Evolutionary conservation across 1,140 invertebrate species (phyloP), one percentile per base, ranked within the genome.

Genomic region (Bactericera cockerelli): DNA sequence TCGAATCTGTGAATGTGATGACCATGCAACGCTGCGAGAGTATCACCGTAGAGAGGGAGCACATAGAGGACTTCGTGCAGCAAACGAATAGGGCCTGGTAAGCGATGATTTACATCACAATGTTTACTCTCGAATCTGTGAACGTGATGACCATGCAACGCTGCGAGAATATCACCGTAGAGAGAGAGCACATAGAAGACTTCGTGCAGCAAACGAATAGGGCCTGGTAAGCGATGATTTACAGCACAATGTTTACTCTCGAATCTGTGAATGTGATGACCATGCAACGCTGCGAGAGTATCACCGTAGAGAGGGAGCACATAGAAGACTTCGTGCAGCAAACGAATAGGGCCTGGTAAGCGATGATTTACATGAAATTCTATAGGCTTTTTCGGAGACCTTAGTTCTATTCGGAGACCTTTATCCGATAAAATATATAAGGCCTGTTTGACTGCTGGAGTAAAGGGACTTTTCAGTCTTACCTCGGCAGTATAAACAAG

Each of bases 71-170:
- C 26, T 87, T 88, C 64, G 66, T 75, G 16, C 66, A 86, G 13
- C 72, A 76, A 10, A 82, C 81, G 74, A 89, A 89, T 66, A 80
- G 79, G 63, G 81, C 84, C 21, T 88, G 84, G 84, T 67, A 62
- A 62, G 55, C 62, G 55, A 28, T n/a, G n/a, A n/a, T n/a, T n/a
- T n/a, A 80, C 59, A 79, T 81, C 24, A 81, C 87, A 63, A 83
- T 90, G 57, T 81, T 91, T 63, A 80, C 78, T 14, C 73, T 91
- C 2, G 81, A 85, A 62, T 84, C 83, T 10, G 75, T 80, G 53
- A 68, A 82, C 61, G 69, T 19, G 25, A 2, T 33, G 22, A n/a
- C n/a, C n/a, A n/a, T n/a, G n/a, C 53, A 70, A 0, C 77, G 83
- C 28, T 78, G 79, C 57, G 72, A 76, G 14, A 79, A 83, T 24